Base-by-base conservation (phyloP, 2,888 invertebrate species). In the Timema cristinae region DNA sequence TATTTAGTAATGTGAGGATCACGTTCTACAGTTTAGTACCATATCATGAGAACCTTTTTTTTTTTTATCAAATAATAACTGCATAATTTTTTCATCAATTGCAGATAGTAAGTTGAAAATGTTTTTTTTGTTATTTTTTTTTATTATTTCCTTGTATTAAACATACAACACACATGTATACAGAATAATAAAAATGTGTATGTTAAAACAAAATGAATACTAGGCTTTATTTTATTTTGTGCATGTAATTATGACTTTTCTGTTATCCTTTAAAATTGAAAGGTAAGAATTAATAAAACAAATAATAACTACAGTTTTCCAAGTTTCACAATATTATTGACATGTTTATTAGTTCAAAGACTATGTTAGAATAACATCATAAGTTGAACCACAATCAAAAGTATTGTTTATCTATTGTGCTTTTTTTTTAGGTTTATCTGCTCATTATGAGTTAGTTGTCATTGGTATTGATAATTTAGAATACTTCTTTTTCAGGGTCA, bases 151-250 rank as follows among this genome's bases (percentile, higher is more conserved):
- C 48, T 63, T 32, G 32, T 47, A 63, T 63, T 32, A 0, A 5
- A 32, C 63, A 63, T 63, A 47, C 47, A 32, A 63, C 63, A 63
- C 32, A 47, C 32, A 63, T 63, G 63, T 63, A 63, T 63, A 63
- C 47, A 63, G 16, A 47, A 63, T 48, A 63, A 63, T 63, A 63
- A 63, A 63, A 15, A 10, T 63, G 13, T 63, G 63, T 63, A 63
- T 32, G 32, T 63, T 63, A 32, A 63, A 63, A 13, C 48, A 63
- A 63, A 63, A 63, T 11, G 32, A 9, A 11, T 32, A 11, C 10
- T 63, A 63, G 63, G 63, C 48, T 32, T 11, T 63, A 16, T 16
- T 61, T 61, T 63, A 32, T 63, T 63, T 7, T 63, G 32, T 15
- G 6, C 32, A 63, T 63, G n/a, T 6, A 32, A 54, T n/a, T 13